These are phyloP conservation scores for Sacculina carcini DNA, from an alignment of 2,888 invertebrate genomes.

Conservation along the genomic window DNA sequence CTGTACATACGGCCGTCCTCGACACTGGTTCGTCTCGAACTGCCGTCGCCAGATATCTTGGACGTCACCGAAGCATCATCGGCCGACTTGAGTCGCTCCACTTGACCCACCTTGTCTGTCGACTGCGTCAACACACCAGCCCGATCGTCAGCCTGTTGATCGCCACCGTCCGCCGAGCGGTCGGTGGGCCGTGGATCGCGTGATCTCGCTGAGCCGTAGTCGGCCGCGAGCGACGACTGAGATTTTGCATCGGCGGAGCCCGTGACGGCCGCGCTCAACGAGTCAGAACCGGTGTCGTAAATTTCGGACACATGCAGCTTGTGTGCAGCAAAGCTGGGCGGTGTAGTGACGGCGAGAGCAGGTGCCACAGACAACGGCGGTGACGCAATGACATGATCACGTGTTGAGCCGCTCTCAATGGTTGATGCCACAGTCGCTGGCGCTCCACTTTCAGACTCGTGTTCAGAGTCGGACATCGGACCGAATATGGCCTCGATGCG, in stretches of 20 bases:
- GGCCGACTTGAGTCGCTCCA: background rate
- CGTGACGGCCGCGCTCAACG: no score
- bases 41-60: no score
- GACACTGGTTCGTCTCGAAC: no score
- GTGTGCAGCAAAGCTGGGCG: background rate
- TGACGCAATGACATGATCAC: background rate
- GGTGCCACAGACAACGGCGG: background rate
- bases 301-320: slow-evolving; percentile 20
- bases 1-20: no score
- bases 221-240: no score
- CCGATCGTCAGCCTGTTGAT: background rate
- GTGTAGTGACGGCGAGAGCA: no score
- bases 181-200: no score
- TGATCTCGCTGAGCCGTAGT: no score
- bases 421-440: background rate
- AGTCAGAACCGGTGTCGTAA: slow-evolving; percentile 29
- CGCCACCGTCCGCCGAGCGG: background rate
- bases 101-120: background rate
- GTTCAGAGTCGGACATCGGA: slow-evolving; percentile 40
- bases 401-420: background rate
- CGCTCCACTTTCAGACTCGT: no score
- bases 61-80: no score
- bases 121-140: background rate
- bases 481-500: slow-evolving; percentile 74
- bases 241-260: no score